Evolutionary conservation across 2,888 invertebrate genomes (phyloP), one percentile per base, ranked within the genome.

Genomic region (Eilema griseolum): DNA sequence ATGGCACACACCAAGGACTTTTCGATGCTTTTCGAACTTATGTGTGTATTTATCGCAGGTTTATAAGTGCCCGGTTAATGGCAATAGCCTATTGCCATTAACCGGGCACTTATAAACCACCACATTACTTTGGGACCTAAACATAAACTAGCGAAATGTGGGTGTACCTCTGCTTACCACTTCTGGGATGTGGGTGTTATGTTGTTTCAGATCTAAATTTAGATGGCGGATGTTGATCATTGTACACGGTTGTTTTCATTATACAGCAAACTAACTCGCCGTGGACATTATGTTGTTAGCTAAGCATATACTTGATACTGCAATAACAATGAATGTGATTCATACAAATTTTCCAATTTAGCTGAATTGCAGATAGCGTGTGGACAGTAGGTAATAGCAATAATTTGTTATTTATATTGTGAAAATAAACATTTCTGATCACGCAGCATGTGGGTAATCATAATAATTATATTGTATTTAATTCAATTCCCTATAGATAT

Each of bases 141-240:
- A n/a, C n/a, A n/a, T n/a, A n/a, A n/a, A n/a, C n/a, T n/a, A n/a
- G n/a, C n/a, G n/a, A n/a, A n/a, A n/a, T n/a, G n/a, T n/a, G n/a
- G n/a, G n/a, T n/a, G n/a, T n/a, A n/a, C n/a, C n/a, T n/a, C n/a
- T n/a, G n/a, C n/a, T n/a, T n/a, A n/a, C n/a, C n/a, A n/a, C n/a
- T n/a, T n/a, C n/a, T n/a, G n/a, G n/a, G n/a, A n/a, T n/a, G n/a
- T n/a, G n/a, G n/a, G n/a, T n/a, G n/a, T n/a, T n/a, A n/a, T n/a
- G n/a, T 66, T 74, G 78, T 74, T 69, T 74, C 74, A 73, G 68
- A 68, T 74, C 85, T 85, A 82, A 83, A 83, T 82, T 81, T 86
- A 86, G 81, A 83, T 78, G 46, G 72, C 82, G 85, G 86, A 87
- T 82, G 87, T 77, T 74, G 76, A 68, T 80, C 73, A 83, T 85